These are phyloP conservation scores for Tenebrio molitor DNA, from an alignment of 1,140 invertebrate genomes.

Conservation along the genomic window DNA sequence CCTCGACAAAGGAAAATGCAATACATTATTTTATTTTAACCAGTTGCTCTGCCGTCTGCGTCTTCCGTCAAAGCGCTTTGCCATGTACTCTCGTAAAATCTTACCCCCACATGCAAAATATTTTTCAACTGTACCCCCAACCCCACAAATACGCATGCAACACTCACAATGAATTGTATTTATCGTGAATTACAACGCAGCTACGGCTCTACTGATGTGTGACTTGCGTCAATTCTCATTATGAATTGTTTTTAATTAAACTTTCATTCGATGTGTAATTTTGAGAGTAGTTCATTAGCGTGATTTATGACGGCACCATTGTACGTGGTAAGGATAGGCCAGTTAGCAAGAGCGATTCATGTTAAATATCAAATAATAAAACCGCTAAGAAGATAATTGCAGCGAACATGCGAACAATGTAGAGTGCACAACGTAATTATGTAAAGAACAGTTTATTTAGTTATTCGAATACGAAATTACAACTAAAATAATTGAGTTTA, in stretches of 20 bases:
- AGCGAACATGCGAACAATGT: conserved; percentile 19
- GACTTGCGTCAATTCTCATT: not conserved
- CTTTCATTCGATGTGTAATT: conserved; percentile 3
- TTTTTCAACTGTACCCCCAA: too few relatives aligned
- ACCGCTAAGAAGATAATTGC: conserved; percentile 33
- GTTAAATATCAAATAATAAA: conserved; percentile 38
- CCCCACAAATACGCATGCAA: too few relatives aligned
- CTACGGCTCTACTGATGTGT: too few relatives aligned
- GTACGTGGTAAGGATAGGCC: conserved; percentile 6
- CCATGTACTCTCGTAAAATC: not conserved
- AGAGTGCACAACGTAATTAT: conserved; percentile 5
- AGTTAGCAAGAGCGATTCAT: conserved; percentile 25
- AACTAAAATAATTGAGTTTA: conserved; percentile 10
- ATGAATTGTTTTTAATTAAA: conserved; percentile 21
- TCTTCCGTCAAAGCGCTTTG: not conserved
- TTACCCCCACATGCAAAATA: too few relatives aligned
- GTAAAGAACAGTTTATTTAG: not conserved
- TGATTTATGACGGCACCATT: conserved; percentile 13
- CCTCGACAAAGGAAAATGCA: conserved; percentile 34
- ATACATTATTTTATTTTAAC: conserved; percentile 21
- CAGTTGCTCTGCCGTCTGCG: conserved; percentile 5
- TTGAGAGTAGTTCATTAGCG: conserved; percentile 35
- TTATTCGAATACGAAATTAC: not conserved
- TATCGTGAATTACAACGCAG: too few relatives aligned
- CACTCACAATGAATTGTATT: too few relatives aligned